Percentiles rank a stretch among this genome's conserved stretches.
These are phyloP conservation scores for Enteromius afrohamiltoni DNA, from an alignment of 2,797 vertebrate genomes.

Conservation along the genomic window DNA sequence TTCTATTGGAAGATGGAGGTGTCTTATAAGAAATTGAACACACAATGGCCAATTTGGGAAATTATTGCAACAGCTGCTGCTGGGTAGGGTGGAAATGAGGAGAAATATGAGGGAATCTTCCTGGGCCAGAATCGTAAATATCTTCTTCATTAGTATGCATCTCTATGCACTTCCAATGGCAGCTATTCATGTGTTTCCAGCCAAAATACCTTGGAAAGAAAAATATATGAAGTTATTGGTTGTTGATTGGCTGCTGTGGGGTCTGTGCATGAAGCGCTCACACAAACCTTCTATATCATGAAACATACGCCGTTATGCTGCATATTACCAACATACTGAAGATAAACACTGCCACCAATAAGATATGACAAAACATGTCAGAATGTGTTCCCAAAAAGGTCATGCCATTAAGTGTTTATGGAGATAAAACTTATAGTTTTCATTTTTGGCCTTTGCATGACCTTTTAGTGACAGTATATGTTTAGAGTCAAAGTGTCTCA, in stretches of 20 bases:
- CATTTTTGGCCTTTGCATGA: constrained; percentile 37
- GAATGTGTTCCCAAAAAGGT: constrained; percentile 27
- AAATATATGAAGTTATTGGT: constrained; percentile 23
- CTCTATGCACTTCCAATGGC: constrained; percentile 6
- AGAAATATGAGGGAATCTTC: constrained; percentile 30
- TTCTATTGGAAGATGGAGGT: constrained; percentile 9
- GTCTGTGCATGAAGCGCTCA: background rate
- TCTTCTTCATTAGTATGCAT: constrained; percentile 39
- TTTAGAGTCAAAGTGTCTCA: constrained; percentile 27
- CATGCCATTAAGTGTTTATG: constrained; percentile 36
- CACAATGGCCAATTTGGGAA: constrained; percentile 57
- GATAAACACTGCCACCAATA: constrained; percentile 3
- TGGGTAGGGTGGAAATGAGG: constrained; percentile 30
- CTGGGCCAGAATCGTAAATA: constrained; percentile 32
- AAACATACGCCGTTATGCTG: constrained; percentile 10
- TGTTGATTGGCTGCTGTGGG: constrained; percentile 11
- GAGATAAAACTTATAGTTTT: constrained; percentile 39
- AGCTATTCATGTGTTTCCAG: constrained; percentile 38
- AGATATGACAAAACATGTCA: constrained; percentile 34
- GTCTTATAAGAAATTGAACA: constrained; percentile 53
- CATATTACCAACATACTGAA: constrained; percentile 30
- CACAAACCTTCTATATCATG: background rate
- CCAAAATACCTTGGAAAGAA: constrained; percentile 40
- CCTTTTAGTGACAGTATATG: constrained; percentile 31
- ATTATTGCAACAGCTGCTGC: constrained; percentile 61